Evolutionary conservation across 2,888 invertebrate species (phyloP).

Genomic region (Thalpophila matura): DNA sequence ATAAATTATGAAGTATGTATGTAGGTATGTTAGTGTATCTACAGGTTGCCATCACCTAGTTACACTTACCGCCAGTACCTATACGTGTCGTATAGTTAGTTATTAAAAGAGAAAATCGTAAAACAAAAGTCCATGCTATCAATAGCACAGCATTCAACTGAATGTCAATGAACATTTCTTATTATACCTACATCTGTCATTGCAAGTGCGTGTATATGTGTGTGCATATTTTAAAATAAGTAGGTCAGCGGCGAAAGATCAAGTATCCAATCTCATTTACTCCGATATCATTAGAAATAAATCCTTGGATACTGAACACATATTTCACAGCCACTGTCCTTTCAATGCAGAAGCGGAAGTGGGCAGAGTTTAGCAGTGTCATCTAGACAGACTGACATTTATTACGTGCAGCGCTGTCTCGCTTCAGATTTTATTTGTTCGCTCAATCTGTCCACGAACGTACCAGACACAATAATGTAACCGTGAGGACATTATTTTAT

Average conservation of each 20-base stretch:
- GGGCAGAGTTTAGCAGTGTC: neutral
- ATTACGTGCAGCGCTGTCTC: conserved; percentile 9
- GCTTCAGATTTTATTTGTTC: conserved; percentile 26
- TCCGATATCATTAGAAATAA: conserved; percentile 13
- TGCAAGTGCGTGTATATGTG: neutral
- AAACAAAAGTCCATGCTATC: conserved; percentile 30
- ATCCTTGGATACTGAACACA: neutral
- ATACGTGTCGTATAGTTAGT: conserved; percentile 8
- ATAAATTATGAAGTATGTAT: neutral
- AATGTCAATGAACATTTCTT: conserved; percentile 43
- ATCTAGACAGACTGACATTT: conserved; percentile 25
- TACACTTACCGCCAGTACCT: no score
- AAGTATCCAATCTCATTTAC: conserved; percentile 20
- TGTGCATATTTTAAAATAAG: conserved; percentile 32
- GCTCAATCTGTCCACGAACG: conserved; percentile 6
- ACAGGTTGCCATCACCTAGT: no score
- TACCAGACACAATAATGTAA: conserved; percentile 3
- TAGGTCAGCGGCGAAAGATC: conserved; percentile 44
- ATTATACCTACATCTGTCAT: neutral
- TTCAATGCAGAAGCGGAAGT: neutral
- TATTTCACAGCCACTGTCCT: neutral
- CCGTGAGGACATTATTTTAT: conserved; percentile 19
- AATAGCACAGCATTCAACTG: conserved; percentile 22
- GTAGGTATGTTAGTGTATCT: no score
- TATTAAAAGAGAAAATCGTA: neutral